Base-by-base conservation (phyloP, 2,797 vertebrate genomes). In the Catostomus latipinnis region DNA sequence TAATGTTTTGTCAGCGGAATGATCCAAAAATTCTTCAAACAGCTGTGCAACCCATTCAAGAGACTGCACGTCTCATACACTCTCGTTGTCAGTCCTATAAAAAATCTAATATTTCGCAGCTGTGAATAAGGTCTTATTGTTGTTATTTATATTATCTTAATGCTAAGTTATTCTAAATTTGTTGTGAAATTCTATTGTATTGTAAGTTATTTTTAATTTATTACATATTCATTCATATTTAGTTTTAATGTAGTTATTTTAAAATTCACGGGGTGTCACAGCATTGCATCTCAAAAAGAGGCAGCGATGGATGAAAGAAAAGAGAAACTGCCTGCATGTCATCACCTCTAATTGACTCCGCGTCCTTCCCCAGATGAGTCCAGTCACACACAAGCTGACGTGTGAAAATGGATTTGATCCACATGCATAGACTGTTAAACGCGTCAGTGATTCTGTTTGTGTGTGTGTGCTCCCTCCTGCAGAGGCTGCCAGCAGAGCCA, bases 401-500 rank as follows among this genome's bases (percentile, higher is more conserved):
- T 85, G 71, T 78, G 57, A 83, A 83, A 81, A 81, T 78, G 56
- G 77, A 81, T 81, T 78, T 54, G 46, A 77, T 82, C 58, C 74
- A 80, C 46, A 62, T 69, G 68, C 76, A 16, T 61, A 81, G 76
- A 68, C 62, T 79, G 78, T 78, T 69, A 53, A 76, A 76, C 62
- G 43, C 63, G 13, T 71, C 63, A 57, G 60, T 80, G 68, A 69
- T 62, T 81, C 16, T 79, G 65, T 53, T 6, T 61, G 6, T 80
- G 58, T 70, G 4, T 34, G 14, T 79, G 52, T 81, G 10, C 13
- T 43, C 45, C 8, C 34, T 16, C 70, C 75, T 68, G 60, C 90
- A 99, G 98, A 99, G 92, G 98, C 97, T 57, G 98, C 98, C 82
- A 99, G 98, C 89, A 94, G 97, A 87, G 97, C 98, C 87, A 99